Conservation (phyloP, 2,888 invertebrate species). For the Cephus runcator region DNA sequence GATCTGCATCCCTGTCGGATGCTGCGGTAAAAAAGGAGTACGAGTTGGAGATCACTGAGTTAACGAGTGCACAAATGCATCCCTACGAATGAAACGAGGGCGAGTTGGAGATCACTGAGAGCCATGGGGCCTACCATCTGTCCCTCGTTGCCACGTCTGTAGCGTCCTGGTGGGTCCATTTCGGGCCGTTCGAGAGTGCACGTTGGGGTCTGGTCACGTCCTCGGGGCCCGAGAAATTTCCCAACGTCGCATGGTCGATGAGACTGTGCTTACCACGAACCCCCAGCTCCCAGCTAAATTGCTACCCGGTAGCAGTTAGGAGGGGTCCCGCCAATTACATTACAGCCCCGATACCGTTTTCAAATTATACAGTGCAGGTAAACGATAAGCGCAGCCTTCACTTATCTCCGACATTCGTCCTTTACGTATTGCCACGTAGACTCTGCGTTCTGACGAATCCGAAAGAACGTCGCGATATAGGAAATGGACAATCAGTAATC, state of each 20-base stretch:
- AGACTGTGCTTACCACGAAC: not conserved
- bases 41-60: conserved; percentile 19
- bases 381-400: not conserved
- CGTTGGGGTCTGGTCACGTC: conserved; percentile 17
- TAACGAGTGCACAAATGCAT: conserved; percentile 4
- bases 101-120: conserved; percentile 20
- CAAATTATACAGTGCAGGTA: not conserved
- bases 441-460: not conserved
- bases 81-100: conserved; percentile 25
- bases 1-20: not conserved
- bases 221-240: conserved; percentile 20
- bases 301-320: conserved; percentile 9
- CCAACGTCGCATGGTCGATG: conserved; percentile 24
- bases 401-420: not conserved
- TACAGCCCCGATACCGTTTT: not conserved
- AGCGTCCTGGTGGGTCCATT: conserved; percentile 37
- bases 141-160: conserved; percentile 55
- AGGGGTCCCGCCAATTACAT: conserved; percentile 1
- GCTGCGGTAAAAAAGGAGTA: not conserved
- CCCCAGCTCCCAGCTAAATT: not conserved
- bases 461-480: not conserved
- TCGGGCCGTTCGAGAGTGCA: conserved; percentile 20
- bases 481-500: not conserved
- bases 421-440: not conserved
- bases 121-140: conserved; percentile 36